Evolutionary conservation across 2,797 vertebrate genomes (phyloP), one percentile per base, ranked within the genome.

Genomic region (Melanotaenia boesemani): DNA sequence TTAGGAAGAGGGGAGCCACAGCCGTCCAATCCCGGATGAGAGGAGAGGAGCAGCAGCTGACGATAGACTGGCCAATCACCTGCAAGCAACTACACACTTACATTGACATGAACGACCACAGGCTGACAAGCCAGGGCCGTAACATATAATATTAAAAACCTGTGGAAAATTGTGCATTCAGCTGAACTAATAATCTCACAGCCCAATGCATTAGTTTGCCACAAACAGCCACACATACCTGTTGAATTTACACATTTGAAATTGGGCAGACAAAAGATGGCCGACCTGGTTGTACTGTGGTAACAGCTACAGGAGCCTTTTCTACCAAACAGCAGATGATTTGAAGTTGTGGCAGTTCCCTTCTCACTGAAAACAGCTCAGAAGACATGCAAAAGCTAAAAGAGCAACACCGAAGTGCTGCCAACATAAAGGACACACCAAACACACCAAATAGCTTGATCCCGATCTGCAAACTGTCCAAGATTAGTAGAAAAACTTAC

Each of bases 151-250:
- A 66, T 64, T 78, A 82, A 79, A 64, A 82, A 76, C 32, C 34
- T 48, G 44, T 9, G 8, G 52, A 70, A 70, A 81, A 77, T 70
- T 74, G 37, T 60, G 61, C 48, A 74, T 86, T 78, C 68, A 58
- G 37, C 63, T 78, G 46, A 80, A 68, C 63, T 77, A 79, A 80
- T 85, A 63, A 75, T 85, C 67, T 64, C 62, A 50, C 62, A 80
- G 58, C 22, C 74, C 52, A 24, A 58, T 77, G 61, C 70, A 79
- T 83, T 73, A 76, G 71, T n/a, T 41, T 61, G 18, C 52, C 10
- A 39, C 22, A 55, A 37, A 74, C 54, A 32, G 67, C 67, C 44
- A 79, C 76, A 22, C 34, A 6, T 77, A 74, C 83, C 70, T 82
- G 85, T 76, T 83, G 58, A 58, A 55, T 83, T 79, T 78, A 32